Conservation (phyloP, 1,140 invertebrate species). For the Myzus persicae region DNA sequence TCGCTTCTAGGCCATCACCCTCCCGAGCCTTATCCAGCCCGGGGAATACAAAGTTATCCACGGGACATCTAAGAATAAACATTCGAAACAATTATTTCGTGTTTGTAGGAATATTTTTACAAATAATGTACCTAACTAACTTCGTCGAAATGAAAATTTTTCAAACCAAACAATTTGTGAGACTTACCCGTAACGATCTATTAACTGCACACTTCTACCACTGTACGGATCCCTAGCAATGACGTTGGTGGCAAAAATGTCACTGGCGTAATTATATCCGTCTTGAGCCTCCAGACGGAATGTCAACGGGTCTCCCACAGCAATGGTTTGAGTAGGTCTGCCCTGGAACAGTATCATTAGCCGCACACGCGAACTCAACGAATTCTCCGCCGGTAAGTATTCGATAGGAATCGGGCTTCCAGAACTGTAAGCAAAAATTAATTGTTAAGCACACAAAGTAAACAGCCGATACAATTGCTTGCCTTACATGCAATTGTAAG, state of each 20-base stretch:
- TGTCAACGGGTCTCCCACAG: slow-evolving; percentile 90
- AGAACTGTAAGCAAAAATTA: slow-evolving; percentile 67
- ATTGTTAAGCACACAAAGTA: not conserved
- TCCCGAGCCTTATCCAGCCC: slow-evolving; percentile 84
- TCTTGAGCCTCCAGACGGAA: slow-evolving; percentile 89
- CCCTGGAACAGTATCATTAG: slow-evolving; percentile 87
- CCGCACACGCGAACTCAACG: slow-evolving; percentile 84
- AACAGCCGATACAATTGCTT: not conserved
- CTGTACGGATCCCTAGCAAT: slow-evolving; percentile 93
- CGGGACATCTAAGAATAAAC: slow-evolving; percentile 76
- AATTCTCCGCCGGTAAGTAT: slow-evolving; percentile 88
- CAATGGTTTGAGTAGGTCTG: slow-evolving; percentile 89
- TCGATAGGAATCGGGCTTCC: slow-evolving; percentile 91
- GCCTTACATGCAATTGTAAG: not conserved
- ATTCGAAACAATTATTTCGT: not conserved
- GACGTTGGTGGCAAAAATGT: slow-evolving; percentile 93
- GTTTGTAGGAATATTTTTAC: not conserved
- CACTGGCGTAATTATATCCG: slow-evolving; percentile 85
- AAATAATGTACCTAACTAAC: not conserved
- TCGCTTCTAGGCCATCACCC: slow-evolving; percentile 85
- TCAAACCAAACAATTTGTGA: not conserved
- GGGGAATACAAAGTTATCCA: slow-evolving; percentile 91
- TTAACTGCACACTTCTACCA: slow-evolving; percentile 85
- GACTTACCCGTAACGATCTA: slow-evolving; percentile 84
- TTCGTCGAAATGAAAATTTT: not conserved